Percentiles rank a stretch among this genome's conserved stretches.
Conservation (phyloP, 2,888 invertebrate species). For the Spatulosminthurus flaviceps region DNA sequence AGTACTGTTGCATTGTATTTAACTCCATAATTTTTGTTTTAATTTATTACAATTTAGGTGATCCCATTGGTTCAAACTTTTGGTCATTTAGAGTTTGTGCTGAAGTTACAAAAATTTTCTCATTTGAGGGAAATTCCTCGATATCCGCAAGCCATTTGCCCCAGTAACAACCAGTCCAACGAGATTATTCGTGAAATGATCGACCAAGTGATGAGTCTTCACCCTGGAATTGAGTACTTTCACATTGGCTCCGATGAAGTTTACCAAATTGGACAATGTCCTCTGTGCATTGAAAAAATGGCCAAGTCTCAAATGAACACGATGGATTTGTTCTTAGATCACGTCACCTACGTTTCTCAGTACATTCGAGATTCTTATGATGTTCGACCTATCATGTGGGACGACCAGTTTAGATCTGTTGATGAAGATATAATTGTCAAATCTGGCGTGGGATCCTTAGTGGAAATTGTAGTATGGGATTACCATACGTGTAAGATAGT, state of each 20-base stretch:
- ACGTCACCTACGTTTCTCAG: constrained; percentile 71
- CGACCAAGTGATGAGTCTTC: constrained; percentile 74
- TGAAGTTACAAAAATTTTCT: constrained; percentile 76
- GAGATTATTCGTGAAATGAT: constrained; percentile 75
- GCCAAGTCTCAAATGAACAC: constrained; percentile 67
- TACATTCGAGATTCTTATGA: constrained; percentile 66
- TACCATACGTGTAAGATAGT: constrained; percentile 68
- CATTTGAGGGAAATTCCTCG: constrained; percentile 74
- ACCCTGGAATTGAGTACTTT: constrained; percentile 70
- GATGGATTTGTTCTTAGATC: constrained; percentile 73
- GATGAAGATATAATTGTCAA: constrained; percentile 68
- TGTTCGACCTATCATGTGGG: constrained; percentile 70
- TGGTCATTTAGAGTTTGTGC: constrained; percentile 82
- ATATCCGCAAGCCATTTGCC: constrained; percentile 76
- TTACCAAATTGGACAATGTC: constrained; percentile 75
- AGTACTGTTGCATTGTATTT: background rate
- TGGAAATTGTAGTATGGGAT: constrained; percentile 79
- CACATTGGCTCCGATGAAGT: constrained; percentile 89
- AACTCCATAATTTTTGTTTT: background rate
- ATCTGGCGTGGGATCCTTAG: constrained; percentile 68
- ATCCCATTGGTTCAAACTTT: constrained; percentile 78
- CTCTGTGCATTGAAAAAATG: constrained; percentile 69
- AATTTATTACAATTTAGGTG: background rate
- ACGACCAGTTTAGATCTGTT: constrained; percentile 78
- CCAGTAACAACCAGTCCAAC: constrained; percentile 72